Conservation (phyloP, 2,113 vertebrate species). For the Acanthochromis polyacanthus region DNA sequence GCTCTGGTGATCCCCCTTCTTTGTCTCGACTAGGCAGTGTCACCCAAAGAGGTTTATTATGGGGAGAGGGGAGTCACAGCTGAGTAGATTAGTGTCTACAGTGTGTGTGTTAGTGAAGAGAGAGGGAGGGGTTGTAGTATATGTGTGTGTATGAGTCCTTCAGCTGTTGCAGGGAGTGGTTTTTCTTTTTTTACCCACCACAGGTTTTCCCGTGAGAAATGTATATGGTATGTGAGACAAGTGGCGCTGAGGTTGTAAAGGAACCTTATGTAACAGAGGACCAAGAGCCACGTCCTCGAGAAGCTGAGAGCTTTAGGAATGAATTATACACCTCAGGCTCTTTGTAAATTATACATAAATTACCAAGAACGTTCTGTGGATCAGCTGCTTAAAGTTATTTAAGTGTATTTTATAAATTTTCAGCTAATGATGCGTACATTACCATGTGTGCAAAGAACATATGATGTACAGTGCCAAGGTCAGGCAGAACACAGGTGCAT, state of each 20-base stretch:
- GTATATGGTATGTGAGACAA: constrained; percentile 45
- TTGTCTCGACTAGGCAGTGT: constrained; percentile 74
- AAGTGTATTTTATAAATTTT: constrained; percentile 12
- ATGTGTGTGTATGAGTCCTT: constrained; percentile 51
- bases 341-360: constrained; percentile 28
- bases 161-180: constrained; percentile 74
- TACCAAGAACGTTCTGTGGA: constrained; percentile 1
- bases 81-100: constrained; percentile 76
- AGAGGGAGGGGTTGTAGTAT: constrained; percentile 31
- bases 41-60: constrained; percentile 78
- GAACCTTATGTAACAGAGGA: neutral
- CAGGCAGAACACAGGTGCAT: constrained; percentile 46
- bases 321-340: constrained; percentile 11
- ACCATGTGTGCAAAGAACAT: neutral
- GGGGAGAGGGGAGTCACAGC: constrained; percentile 56
- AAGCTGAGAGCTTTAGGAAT: constrained; percentile 20
- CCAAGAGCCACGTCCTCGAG: constrained; percentile 2
- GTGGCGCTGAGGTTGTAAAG: constrained; percentile 49
- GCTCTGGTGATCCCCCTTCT: constrained; percentile 54
- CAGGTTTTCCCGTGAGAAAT: constrained; percentile 72
- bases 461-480: neutral
- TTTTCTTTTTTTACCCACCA: constrained; percentile 58
- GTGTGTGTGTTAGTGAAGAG: constrained; percentile 36
- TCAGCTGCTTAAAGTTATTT: constrained; percentile 10
- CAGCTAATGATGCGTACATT: neutral